Evolutionary conservation across 2,113 vertebrate species (phyloP).

Genomic region (Pterophyllum scalare): DNA sequence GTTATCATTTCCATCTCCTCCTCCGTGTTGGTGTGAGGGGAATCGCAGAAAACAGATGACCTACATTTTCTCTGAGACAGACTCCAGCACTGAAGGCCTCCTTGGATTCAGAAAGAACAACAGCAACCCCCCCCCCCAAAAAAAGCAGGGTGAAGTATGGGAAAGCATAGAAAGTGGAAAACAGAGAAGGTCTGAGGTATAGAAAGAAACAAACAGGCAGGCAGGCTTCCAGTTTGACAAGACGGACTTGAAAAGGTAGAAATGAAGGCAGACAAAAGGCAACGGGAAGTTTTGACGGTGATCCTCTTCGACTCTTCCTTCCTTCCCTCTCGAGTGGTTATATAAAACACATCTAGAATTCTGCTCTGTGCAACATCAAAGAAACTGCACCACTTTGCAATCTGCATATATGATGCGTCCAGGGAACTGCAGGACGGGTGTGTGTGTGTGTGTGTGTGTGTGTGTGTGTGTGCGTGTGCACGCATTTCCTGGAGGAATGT

Average conservation of each 20-base stretch:
- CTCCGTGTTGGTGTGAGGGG: slow-evolving; percentile 50
- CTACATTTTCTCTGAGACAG: slow-evolving; percentile 69
- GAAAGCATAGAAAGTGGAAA: slow-evolving; percentile 6
- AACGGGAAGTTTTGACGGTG: slow-evolving; percentile 69
- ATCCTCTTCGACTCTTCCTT: slow-evolving; percentile 67
- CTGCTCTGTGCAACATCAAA: slow-evolving; percentile 76
- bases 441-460: slow-evolving; percentile 22
- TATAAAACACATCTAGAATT: slow-evolving; percentile 80
- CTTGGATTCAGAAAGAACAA: slow-evolving; percentile 16
- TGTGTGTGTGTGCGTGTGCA: slow-evolving; percentile 23
- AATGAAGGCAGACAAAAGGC: slow-evolving; percentile 52
- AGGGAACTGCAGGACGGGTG: slow-evolving; percentile 57
- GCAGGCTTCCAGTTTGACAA: slow-evolving; percentile 57
- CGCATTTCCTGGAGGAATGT: slow-evolving; percentile 26
- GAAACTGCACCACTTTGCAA: slow-evolving; percentile 67
- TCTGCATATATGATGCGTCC: slow-evolving; percentile 75
- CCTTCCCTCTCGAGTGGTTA: slow-evolving; percentile 65
- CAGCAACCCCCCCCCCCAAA: fast-evolving
- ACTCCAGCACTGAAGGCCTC: slow-evolving; percentile 54
- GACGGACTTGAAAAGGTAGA: slow-evolving; percentile 53
- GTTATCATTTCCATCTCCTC: slow-evolving; percentile 62
- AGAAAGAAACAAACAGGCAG: slow-evolving; percentile 34
- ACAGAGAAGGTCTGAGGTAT: neutral
- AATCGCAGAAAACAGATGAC: slow-evolving; percentile 70
- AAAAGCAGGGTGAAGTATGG: slow-evolving; percentile 15